These are phyloP conservation scores for Oenanthe melanoleuca DNA, from an alignment of 2,113 vertebrate genomes.

Conservation along the genomic window DNA sequence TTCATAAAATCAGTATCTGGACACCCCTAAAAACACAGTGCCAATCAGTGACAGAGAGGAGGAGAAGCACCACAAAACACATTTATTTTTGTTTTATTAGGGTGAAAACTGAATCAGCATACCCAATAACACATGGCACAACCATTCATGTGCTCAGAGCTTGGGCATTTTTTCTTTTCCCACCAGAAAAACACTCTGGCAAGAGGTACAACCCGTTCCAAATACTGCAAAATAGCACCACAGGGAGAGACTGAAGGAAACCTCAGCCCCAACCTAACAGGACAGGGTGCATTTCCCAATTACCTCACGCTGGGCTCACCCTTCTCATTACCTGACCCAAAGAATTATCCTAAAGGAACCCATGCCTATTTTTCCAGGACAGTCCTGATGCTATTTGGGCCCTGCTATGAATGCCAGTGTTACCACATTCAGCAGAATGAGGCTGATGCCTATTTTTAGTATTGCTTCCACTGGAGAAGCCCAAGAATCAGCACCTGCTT, in stretches of 20 bases:
- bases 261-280: background rate
- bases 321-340: background rate
- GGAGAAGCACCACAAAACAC: accelerated
- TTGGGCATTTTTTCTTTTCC: accelerated
- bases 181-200: accelerated
- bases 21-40: background rate
- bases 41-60: background rate
- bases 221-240: background rate
- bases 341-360: background rate
- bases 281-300: background rate
- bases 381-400: background rate
- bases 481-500: background rate
- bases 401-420: accelerated
- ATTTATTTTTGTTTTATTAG: background rate
- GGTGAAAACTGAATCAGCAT: background rate
- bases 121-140: background rate
- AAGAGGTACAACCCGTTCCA: background rate
- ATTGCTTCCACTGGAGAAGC: background rate
- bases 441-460: background rate
- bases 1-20: background rate
- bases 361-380: background rate
- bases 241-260: background rate
- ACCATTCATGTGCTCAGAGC: accelerated
- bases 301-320: background rate
- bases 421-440: background rate